Percentiles rank a stretch among this genome's conserved stretches.
Evolutionary conservation across 2,888 invertebrate genomes (phyloP).

Genomic region (Oscheius sp.): DNA sequence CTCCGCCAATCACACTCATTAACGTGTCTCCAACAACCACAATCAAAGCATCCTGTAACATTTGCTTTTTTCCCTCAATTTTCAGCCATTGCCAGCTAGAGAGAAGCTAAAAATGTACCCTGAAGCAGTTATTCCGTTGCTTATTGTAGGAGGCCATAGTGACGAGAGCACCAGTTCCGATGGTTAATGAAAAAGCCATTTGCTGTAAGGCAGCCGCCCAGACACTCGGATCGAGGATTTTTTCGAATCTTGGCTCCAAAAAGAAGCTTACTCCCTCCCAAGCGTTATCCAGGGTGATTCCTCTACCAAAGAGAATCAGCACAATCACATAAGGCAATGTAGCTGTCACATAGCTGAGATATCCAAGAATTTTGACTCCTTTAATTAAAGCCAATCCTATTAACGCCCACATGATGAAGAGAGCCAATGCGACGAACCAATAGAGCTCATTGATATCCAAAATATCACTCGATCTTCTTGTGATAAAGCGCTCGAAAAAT

Average conservation of each 20-base stretch:
- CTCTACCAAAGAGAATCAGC: conserved; percentile 48
- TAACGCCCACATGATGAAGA: background rate
- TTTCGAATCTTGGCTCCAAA: background rate
- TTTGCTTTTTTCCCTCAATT: too few species aligned
- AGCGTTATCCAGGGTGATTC: conserved; percentile 58
- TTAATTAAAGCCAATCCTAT: background rate
- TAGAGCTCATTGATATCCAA: conserved; percentile 3
- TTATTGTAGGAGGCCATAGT: conserved; percentile 62
- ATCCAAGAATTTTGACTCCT: conserved; percentile 14
- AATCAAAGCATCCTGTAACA: conserved; percentile 51
- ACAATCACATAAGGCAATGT: conserved; percentile 40
- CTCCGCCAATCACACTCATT: conserved; percentile 53
- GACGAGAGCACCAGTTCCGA: conserved; percentile 62
- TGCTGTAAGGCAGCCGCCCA: conserved; percentile 64
- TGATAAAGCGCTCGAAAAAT: conserved; percentile 5
- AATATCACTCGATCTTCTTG: background rate
- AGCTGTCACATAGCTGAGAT: conserved; percentile 22
- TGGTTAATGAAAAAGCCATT: conserved; percentile 60
- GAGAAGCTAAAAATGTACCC: background rate
- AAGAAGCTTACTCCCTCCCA: conserved; percentile 48
- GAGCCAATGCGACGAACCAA: background rate
- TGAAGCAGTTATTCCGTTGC: conserved; percentile 26
- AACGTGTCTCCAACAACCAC: conserved; percentile 57
- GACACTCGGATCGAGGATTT: conserved; percentile 31
- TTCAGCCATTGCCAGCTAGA: background rate